A percentile compares a stretch with the other conserved stretches of the same genome.
Evolutionary conservation across 2,888 invertebrate species (phyloP).

Genomic region (Morpho helenor): DNA sequence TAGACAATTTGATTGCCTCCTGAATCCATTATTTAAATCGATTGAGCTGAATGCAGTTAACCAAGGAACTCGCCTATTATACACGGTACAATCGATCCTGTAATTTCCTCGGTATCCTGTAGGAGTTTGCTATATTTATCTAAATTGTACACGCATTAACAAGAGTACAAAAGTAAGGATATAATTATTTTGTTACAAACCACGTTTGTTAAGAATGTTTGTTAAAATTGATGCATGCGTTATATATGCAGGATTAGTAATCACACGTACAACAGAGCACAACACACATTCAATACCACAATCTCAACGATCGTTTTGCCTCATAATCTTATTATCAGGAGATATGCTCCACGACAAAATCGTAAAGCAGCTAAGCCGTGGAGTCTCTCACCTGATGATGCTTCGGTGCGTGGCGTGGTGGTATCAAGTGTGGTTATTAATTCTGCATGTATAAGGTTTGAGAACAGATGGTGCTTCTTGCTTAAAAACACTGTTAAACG

Average conservation of each 20-base stretch:
- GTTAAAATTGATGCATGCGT: too few species aligned
- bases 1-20: conserved; percentile 29
- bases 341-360: too few species aligned
- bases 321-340: background rate
- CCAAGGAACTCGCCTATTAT: conserved; percentile 15
- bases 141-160: conserved; percentile 13
- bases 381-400: too few species aligned
- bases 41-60: conserved; percentile 13
- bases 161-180: conserved; percentile 1
- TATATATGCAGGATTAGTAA: background rate
- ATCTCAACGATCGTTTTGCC: background rate
- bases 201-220: too few species aligned
- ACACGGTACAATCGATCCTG: conserved; percentile 18
- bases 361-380: too few species aligned
- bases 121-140: conserved; percentile 18
- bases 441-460: too few species aligned
- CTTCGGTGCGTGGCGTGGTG: too few species aligned
- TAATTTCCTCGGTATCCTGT: conserved; percentile 20
- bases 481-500: too few species aligned
- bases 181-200: too few species aligned
- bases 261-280: background rate
- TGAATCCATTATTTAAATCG: conserved; percentile 32
- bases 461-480: too few species aligned
- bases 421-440: too few species aligned
- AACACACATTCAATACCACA: too few species aligned